Evolutionary conservation across 2,888 invertebrate species (phyloP), one percentile per base, ranked within the genome.

Genomic region (Stegophylla sp.): DNA sequence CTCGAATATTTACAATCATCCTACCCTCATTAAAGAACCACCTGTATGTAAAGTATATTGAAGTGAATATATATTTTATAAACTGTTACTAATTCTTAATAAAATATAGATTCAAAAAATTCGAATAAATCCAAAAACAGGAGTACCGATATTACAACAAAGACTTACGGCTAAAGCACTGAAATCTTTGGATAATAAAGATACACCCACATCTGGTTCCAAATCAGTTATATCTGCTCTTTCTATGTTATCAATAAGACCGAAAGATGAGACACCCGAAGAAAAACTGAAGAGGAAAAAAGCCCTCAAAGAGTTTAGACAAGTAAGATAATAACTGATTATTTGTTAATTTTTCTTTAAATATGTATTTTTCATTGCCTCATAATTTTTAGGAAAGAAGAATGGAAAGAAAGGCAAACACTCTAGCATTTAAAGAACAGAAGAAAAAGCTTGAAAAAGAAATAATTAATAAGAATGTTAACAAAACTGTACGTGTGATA

Each of bases 1-100:
- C 86, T 96, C 96, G 10, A 97, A 93, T 86, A 88, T 94, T 75
- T 96, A 95, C 86, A 97, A 98, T 87, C 95, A 94, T 87, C 98
- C 98, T 0, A 94, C 93, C 86, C 85, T 95, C 28, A 96, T 97
- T 74, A 89, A 90, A 69, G 94, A 94, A 85, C 85, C 86, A n/a
- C 91, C 91, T 87, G 92, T 91, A 85, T 85, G 85, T 82, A 48
- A 13, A 34, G 34, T 51, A 61, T 73, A 20, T n/a, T n/a, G n/a
- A n/a, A n/a, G n/a, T n/a, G n/a, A 51, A 34, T 34, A 15, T 28
- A 48, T 28, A 45, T 5, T 26, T 59, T 74, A 13, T 61, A 51
- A 72, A 67, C 66, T 67, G 59, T 64, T 67, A 67, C 66, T 67
- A 61, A 64, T 74, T 82, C 59, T 51, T 0, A 61, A 34, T 53